Evolutionary conservation across 2,113 vertebrate species (phyloP).

Genomic region (Poicephalus gulielmi): DNA sequence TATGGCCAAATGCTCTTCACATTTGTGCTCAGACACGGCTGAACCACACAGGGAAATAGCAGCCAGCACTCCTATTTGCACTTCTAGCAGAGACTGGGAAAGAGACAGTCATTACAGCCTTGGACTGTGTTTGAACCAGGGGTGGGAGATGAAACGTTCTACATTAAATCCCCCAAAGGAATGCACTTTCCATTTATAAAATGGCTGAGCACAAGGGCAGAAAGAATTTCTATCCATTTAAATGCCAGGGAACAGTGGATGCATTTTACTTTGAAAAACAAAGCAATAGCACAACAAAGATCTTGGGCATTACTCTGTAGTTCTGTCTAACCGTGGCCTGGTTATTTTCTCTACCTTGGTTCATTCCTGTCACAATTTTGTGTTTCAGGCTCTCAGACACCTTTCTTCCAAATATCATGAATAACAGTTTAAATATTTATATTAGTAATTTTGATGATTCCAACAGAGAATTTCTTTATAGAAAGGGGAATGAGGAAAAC

Average conservation of each 20-base stretch:
- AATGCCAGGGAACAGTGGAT: conserved; percentile 46
- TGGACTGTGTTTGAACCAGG: conserved; percentile 41
- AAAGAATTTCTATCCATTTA: conserved; percentile 54
- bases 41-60: not conserved
- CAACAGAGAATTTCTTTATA: not conserved
- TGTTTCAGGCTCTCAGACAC: not conserved
- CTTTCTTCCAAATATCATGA: not conserved
- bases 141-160: conserved; percentile 27
- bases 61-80: not conserved
- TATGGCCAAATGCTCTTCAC: not conserved
- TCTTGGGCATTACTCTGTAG: not conserved
- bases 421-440: not conserved
- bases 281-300: conserved; percentile 29
- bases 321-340: not conserved
- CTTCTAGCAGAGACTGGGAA: not conserved
- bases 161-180: conserved; percentile 52
- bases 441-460: not conserved
- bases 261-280: conserved; percentile 46
- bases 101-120: not conserved
- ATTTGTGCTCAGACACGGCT: not conserved
- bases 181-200: conserved; percentile 28
- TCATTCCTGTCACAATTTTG: not conserved
- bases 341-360: not conserved
- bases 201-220: conserved; percentile 28
- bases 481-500: not conserved